Evolutionary conservation across 2,888 invertebrate species (phyloP), one percentile per base, ranked within the genome.

Genomic region (Crematogaster levior): DNA sequence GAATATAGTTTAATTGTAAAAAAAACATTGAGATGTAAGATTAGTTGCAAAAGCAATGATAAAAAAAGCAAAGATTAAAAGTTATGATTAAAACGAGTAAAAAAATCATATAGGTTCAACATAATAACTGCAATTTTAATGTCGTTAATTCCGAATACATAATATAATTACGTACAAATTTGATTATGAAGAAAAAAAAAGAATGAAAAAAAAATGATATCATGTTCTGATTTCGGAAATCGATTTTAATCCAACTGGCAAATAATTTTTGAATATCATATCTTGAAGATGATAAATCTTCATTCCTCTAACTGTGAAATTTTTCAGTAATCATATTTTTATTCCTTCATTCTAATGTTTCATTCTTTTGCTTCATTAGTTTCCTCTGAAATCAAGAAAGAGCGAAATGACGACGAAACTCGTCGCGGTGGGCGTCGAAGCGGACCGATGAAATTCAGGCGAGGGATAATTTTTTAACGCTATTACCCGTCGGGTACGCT

Each of bases 401-500:
- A 84, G 83, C 65, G 58, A 82, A 84, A 81, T 82, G 79, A 79
- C 74, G 68, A 66, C 63, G 53, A 79, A 30, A 66, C 68, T 46
- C 65, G 75, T 43, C 48, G 84, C 60, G 24, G 30, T 34, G n/a
- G 60, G 91, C 92, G 93, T 93, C 92, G 90, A 93, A 93, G 91
- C 92, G 90, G 89, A 89, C 92, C 92, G 91, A 93, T 94, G 92
- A 94, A 93, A 94, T 93, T 92, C 91, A 91, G 90, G 89, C 90
- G 90, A 89, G 89, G 92, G 91, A 94, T 93, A 94, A 94, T 94
- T 94, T 93, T 93, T 93, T 93, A 94, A 94, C 93, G 92, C 93
- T 93, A 93, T 94, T 94, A 94, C 90, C 89, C 90, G 85, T 89
- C 86, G 85, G 73, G 88, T 83, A 84, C 86, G 82, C 88, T 85